These are phyloP conservation scores for Zosterops pallidus DNA, from an alignment of 2,113 vertebrate species.

Conservation along the genomic window DNA sequence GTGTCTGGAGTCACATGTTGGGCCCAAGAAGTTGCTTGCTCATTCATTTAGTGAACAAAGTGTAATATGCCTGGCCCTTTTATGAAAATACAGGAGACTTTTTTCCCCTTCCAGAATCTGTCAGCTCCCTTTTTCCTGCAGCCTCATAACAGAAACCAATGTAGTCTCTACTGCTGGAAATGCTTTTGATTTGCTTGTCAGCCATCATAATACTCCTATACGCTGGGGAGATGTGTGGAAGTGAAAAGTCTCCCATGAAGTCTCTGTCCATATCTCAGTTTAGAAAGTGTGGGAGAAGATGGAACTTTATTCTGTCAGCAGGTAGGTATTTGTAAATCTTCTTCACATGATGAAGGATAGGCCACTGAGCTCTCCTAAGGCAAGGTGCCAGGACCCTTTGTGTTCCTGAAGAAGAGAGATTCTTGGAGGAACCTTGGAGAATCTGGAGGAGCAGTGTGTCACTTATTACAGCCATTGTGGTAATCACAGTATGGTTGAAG, in stretches of 20 bases:
- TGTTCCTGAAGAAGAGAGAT: not conserved
- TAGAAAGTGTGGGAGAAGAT: not conserved
- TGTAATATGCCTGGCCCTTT: not conserved
- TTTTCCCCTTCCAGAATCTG: not conserved
- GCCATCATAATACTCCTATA: fast-evolving
- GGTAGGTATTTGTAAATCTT: not conserved
- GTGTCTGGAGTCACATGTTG: not conserved
- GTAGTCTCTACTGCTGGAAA: not conserved
- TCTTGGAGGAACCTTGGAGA: not conserved
- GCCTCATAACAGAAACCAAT: not conserved
- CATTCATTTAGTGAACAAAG: not conserved
- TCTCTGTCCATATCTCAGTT: not conserved
- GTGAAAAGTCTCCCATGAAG: not conserved
- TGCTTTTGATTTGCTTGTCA: not conserved
- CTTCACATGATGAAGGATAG: not conserved
- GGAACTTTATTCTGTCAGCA: not conserved
- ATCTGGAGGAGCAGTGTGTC: not conserved
- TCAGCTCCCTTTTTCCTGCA: not conserved
- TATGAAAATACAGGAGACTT: not conserved
- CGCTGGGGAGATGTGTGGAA: not conserved
- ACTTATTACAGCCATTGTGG: not conserved
- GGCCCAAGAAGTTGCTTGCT: not conserved
- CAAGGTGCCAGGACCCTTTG: not conserved
- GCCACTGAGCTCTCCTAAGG: not conserved
- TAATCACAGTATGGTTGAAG: not conserved